These are phyloP conservation scores for Labeo calbasu DNA, from an alignment of 2,797 vertebrate genomes.

Conservation along the genomic window DNA sequence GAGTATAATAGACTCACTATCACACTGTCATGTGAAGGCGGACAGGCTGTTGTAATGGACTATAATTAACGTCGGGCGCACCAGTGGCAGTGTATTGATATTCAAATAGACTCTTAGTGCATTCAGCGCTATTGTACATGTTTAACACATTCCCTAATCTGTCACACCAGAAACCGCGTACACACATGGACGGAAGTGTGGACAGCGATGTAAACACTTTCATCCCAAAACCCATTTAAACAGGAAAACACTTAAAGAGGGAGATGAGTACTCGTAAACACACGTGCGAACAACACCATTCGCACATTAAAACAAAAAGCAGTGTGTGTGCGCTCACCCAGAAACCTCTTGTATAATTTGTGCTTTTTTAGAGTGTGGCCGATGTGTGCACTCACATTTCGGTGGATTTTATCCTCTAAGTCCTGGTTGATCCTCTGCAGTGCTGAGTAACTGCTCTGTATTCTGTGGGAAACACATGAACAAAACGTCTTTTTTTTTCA, in stretches of 20 bases:
- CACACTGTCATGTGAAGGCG: conserved; percentile 70
- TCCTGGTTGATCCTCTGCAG: conserved; percentile 98
- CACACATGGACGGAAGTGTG: not conserved
- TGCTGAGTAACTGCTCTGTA: conserved; percentile 95
- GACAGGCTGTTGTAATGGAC: conserved; percentile 72
- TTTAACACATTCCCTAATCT: conserved; percentile 32
- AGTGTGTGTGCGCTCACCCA: conserved; percentile 1
- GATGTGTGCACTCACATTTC: conserved; percentile 83
- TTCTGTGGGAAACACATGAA: conserved; percentile 76
- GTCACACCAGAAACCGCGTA: not conserved
- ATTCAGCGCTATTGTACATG: conserved; percentile 41
- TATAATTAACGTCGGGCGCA: conserved; percentile 76
- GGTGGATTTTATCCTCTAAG: conserved; percentile 95
- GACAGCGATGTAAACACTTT: conserved; percentile 25
- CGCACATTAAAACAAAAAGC: conserved; percentile 18
- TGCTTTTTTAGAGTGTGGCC: not conserved
- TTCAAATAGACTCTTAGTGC: conserved; percentile 64
- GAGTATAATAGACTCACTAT: conserved; percentile 70
- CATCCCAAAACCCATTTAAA: conserved; percentile 4
- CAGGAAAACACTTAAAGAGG: conserved; percentile 17
- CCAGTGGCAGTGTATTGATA: conserved; percentile 69
- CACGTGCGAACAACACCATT: not conserved
- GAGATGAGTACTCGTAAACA: conserved; percentile 52
- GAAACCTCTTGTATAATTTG: conserved; percentile 10
- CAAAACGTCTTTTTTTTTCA: conserved; percentile 2